A percentile compares a stretch with the other conserved stretches of the same genome.
Evolutionary conservation across 2,888 invertebrate genomes (phyloP).

Genomic region (Torymus tubicola): DNA sequence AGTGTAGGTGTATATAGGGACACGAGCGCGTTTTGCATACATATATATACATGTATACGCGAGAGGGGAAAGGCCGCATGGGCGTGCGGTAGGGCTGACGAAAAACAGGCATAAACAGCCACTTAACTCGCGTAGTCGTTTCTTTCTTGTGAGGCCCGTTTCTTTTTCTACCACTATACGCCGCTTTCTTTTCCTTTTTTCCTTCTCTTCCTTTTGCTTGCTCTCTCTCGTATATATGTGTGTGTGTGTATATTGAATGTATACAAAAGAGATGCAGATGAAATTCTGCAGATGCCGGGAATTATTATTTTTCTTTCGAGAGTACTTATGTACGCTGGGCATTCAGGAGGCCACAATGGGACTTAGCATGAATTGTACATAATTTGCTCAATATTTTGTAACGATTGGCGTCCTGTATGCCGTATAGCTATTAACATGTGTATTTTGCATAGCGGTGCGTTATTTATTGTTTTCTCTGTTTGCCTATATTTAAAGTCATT

Average conservation of each 20-base stretch:
- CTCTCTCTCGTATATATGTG: too few relatives aligned
- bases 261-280: conserved; percentile 11
- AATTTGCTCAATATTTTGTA: neutral
- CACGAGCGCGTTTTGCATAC: conserved; percentile 21
- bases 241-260: conserved; percentile 23
- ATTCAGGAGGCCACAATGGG: neutral
- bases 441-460: too few relatives aligned
- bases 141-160: conserved; percentile 54
- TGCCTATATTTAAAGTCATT: too few relatives aligned
- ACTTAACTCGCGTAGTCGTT: conserved; percentile 65
- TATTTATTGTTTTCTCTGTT: too few relatives aligned
- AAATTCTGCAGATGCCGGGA: conserved; percentile 7
- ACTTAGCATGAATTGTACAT: neutral
- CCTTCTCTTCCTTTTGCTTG: neutral
- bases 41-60: conserved; percentile 41
- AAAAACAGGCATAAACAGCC: conserved; percentile 67
- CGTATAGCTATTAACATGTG: too few relatives aligned
- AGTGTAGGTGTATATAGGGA: neutral
- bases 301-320: neutral
- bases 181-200: neutral
- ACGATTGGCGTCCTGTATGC: too few relatives aligned
- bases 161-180: too few relatives aligned
- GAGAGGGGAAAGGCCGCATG: conserved; percentile 58
- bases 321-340: neutral
- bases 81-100: conserved; percentile 50